Percentiles rank a stretch among this genome's conserved stretches.
Conservation (phyloP, 2,113 vertebrate genomes). For the Ctenomys sociabilis region DNA sequence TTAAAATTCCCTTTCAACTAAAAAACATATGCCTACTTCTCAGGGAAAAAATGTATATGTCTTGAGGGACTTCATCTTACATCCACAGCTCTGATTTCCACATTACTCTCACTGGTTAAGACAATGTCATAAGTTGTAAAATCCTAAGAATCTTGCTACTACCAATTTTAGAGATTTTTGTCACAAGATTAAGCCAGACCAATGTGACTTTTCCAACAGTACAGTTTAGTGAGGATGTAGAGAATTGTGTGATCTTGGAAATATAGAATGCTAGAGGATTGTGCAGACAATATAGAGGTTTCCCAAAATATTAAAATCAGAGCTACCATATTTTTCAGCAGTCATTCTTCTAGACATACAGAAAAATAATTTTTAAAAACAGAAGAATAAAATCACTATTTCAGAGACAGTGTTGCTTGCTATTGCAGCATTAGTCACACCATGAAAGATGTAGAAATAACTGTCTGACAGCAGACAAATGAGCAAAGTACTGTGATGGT, state of each 20-base stretch:
- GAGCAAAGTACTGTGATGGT: neutral
- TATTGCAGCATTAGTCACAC: neutral
- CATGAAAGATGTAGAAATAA: neutral
- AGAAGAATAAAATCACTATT: neutral
- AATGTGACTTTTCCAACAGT: neutral
- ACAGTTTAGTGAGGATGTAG: neutral
- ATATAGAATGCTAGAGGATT: neutral
- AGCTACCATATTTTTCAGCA: neutral
- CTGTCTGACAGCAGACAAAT: neutral
- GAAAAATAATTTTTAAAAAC: too few species aligned
- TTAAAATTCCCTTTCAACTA: too few species aligned
- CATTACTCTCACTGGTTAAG: neutral
- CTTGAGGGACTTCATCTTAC: neutral
- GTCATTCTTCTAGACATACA: neutral
- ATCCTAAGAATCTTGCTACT: neutral
- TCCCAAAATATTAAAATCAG: neutral
- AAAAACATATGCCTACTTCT: neutral
- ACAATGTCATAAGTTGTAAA: conserved; percentile 8
- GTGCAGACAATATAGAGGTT: neutral
- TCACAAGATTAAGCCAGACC: neutral
- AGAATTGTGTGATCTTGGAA: neutral
- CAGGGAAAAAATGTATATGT: neutral
- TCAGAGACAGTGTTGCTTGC: neutral
- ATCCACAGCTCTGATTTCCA: neutral
- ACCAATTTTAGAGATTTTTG: neutral